phyloP scores from a whole-genome alignment of 2,888 invertebrate genomes.

The Zhuqinia jingwanae region DNA sequence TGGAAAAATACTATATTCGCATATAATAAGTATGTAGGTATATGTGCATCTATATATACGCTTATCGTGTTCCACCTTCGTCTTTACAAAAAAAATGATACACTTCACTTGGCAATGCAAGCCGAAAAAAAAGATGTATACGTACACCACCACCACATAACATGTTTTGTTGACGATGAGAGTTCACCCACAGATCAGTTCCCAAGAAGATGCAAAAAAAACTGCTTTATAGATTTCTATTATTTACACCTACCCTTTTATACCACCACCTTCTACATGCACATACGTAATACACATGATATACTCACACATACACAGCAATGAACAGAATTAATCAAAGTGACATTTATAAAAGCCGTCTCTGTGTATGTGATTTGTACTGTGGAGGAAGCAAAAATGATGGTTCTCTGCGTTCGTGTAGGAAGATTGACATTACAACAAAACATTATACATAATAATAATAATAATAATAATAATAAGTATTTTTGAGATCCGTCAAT shows the following conservation, averaged over 20 bases:
- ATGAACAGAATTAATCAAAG: slow-evolving; percentile 45
- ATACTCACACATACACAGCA: neutral
- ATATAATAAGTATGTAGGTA: neutral
- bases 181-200: slow-evolving; percentile 57
- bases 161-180: slow-evolving; percentile 51
- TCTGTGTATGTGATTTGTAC: too few relatives aligned
- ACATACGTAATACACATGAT: neutral
- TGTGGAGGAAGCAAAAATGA: slow-evolving; percentile 52
- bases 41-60: neutral
- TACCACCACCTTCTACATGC: neutral
- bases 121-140: too few relatives aligned
- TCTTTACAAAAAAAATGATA: slow-evolving; percentile 28
- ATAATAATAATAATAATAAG: too few relatives aligned
- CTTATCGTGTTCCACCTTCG: slow-evolving; percentile 39
- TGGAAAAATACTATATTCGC: slow-evolving; percentile 4
- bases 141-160: neutral
- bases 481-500: slow-evolving; percentile 19
- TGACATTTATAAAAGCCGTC: slow-evolving; percentile 35
- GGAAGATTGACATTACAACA: slow-evolving; percentile 52
- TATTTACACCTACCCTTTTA: slow-evolving; percentile 35
- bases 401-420: slow-evolving; percentile 53
- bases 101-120: neutral
- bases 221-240: slow-evolving; percentile 22
- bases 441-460: too few relatives aligned
- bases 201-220: slow-evolving; percentile 55